Percentiles rank a stretch among this genome's conserved stretches.
Evolutionary conservation across 2,888 invertebrate genomes (phyloP).

Genomic region (Orchesella flavescens): DNA sequence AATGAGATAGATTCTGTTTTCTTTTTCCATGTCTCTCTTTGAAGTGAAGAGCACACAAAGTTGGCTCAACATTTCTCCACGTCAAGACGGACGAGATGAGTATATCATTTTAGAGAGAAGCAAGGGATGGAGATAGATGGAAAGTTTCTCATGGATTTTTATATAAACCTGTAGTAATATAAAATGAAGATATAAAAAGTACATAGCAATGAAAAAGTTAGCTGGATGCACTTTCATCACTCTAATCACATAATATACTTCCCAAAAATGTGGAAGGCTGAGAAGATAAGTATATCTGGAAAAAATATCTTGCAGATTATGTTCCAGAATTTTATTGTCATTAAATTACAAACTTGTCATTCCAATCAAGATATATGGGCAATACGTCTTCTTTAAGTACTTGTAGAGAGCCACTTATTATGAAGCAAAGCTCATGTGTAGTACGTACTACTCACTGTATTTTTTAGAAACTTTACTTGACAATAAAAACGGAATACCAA

Average conservation of each 20-base stretch:
- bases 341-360: conserved; percentile 45
- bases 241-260: no score
- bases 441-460: not conserved
- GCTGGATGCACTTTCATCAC: no score
- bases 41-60: not conserved
- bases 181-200: no score
- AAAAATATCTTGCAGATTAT: conserved; percentile 7
- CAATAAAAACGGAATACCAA: no score
- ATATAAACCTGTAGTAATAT: no score
- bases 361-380: conserved; percentile 45
- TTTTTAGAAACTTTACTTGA: no score
- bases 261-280: no score
- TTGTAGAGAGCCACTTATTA: not conserved
- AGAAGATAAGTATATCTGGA: no score
- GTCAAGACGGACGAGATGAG: not conserved
- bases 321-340: conserved; percentile 37
- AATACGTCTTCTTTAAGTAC: conserved; percentile 29
- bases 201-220: no score
- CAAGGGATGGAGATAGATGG: not conserved
- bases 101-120: not conserved
- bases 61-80: not conserved
- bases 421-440: not conserved
- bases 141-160: no score
- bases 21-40: not conserved
- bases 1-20: conserved; percentile 1